Base-by-base conservation (phyloP, 2,113 vertebrate genomes). In the Poecilia latipinna region DNA sequence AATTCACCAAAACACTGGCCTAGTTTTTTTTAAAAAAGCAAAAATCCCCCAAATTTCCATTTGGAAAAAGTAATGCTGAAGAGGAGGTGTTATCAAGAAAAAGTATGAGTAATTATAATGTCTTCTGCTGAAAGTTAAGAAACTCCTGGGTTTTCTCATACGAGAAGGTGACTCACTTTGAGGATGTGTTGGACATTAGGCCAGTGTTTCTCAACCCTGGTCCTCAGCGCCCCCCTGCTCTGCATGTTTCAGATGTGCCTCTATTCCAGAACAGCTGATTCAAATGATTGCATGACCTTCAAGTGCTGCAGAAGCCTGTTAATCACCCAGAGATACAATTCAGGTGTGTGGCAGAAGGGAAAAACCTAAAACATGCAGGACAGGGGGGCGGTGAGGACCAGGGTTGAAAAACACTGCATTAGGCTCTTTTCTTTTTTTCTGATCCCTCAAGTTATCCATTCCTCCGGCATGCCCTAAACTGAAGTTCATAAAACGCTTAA, bases 91-190 rank as follows among this genome's bases (percentile, higher is more conserved):
- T 69, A n/a, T 11, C n/a, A 37, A 29, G 0, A 37, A 65, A 8
- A 33, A 72, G 42, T 65, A 65, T 28, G 54, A 54, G 2, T 60
- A 39, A 70, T 1, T 15, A 12, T 63, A 31, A 48, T 70, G 13
- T 70, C 37, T 72, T 65, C 22, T 29, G 12, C 6, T 78, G 26
- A 72, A 75, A 37, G 22, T 63, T 24, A 42, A n/a, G n/a, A n/a
- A n/a, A 72, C 28, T 65, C 70, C 65, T 29, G 11, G 7, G 51
- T 66, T 42, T 61, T 51, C 4, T 26, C 32, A 22, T 60, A n/a
- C 63, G 61, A 64, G 79, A 67, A 68, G 19, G 15, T 80, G 81
- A 83, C 61, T 75, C 75, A 67, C 44, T 51, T 37, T 19, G 70
- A 44, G 61, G 61, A 81, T 57, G 42, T 71, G 32, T 72, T 39